These are phyloP conservation scores for Beris morrisii DNA, from an alignment of 2,888 invertebrate species.

Conservation along the genomic window DNA sequence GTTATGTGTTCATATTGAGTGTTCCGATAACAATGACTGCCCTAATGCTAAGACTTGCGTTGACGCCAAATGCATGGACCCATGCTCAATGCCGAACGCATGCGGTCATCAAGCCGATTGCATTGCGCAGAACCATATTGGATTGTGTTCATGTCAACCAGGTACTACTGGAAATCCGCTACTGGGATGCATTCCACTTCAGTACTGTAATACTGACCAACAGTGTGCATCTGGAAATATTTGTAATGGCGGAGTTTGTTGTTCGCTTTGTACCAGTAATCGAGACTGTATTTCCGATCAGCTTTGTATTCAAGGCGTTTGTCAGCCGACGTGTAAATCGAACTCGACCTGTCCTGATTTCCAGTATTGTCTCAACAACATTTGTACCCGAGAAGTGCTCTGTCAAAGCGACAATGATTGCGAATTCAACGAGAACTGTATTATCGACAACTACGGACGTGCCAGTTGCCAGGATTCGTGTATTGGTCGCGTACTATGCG, in stretches of 20 bases:
- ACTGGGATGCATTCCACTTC: conserved; percentile 79
- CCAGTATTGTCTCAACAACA: conserved; percentile 80
- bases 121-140: conserved; percentile 73
- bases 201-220: conserved; percentile 77
- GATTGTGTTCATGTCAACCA: conserved; percentile 79
- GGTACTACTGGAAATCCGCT: conserved; percentile 86
- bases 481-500: conserved; percentile 70
- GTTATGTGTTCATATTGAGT: conserved; percentile 75
- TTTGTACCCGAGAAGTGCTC: conserved; percentile 80
- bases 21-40: conserved; percentile 78
- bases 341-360: conserved; percentile 83
- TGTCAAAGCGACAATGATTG: conserved; percentile 77
- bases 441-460: conserved; percentile 68
- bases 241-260: conserved; percentile 79
- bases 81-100: conserved; percentile 77
- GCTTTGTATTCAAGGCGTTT: conserved; percentile 82
- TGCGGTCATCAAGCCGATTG: conserved; percentile 83
- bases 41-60: conserved; percentile 71
- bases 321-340: conserved; percentile 78
- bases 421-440: conserved; percentile 71
- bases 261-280: conserved; percentile 74
- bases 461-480: conserved; percentile 78
- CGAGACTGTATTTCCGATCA: conserved; percentile 86
- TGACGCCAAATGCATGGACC: conserved; percentile 77
- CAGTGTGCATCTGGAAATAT: conserved; percentile 84